Evolutionary conservation across 2,797 vertebrate genomes (phyloP).

Genomic region (Siniperca undulata): DNA sequence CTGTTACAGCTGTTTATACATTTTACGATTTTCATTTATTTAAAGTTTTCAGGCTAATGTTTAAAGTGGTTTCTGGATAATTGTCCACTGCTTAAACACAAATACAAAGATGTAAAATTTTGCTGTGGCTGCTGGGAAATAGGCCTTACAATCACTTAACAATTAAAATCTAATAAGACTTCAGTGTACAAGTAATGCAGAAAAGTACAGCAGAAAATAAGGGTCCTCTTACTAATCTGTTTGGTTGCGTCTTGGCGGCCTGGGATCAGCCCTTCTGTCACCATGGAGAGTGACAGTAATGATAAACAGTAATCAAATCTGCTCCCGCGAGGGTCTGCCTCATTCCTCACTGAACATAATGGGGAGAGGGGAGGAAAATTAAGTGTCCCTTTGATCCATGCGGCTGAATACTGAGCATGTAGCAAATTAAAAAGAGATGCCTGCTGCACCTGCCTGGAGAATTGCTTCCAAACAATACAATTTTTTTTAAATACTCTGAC

Average conservation of each 20-base stretch:
- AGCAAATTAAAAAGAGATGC: slow-evolving; percentile 82
- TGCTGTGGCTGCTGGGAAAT: slow-evolving; percentile 53
- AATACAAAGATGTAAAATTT: slow-evolving; percentile 53
- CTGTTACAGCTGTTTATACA: slow-evolving; percentile 38
- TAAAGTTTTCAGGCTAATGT: slow-evolving; percentile 37
- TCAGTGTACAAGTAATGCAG: slow-evolving; percentile 71
- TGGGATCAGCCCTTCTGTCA: slow-evolving; percentile 73
- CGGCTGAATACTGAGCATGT: slow-evolving; percentile 76
- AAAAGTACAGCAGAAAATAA: slow-evolving; percentile 78
- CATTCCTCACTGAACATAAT: slow-evolving; percentile 77
- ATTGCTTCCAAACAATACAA: slow-evolving; percentile 61
- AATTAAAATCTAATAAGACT: slow-evolving; percentile 78
- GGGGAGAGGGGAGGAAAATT: slow-evolving; percentile 78
- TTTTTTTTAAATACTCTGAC: slow-evolving; percentile 48
- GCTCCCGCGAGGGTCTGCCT: slow-evolving; percentile 72
- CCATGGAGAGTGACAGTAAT: slow-evolving; percentile 79
- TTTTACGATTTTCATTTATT: slow-evolving; percentile 45
- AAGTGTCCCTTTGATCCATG: slow-evolving; percentile 83
- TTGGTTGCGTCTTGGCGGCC: slow-evolving; percentile 56
- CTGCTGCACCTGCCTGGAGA: slow-evolving; percentile 73
- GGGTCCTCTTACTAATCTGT: slow-evolving; percentile 76
- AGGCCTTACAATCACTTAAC: slow-evolving; percentile 68
- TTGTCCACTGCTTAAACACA: slow-evolving; percentile 22
- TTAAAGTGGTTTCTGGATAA: slow-evolving; percentile 43
- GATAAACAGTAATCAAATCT: slow-evolving; percentile 83